Conservation (phyloP, 2,113 vertebrate species). For the Psilopogon haemacephalus region DNA sequence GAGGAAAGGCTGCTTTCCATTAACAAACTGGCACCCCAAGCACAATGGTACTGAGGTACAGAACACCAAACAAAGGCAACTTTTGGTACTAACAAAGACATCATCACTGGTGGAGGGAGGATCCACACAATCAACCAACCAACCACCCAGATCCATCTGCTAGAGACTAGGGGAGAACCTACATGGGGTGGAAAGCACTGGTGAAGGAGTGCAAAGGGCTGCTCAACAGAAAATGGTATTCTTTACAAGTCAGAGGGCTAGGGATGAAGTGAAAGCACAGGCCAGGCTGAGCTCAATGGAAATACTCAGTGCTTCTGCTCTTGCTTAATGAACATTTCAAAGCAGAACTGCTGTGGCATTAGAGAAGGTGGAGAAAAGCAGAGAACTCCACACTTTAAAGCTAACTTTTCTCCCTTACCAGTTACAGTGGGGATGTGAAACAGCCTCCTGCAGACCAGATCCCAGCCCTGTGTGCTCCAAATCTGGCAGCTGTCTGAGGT, state of each 20-base stretch:
- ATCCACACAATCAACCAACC: not conserved
- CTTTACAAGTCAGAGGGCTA: not conserved
- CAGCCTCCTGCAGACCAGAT: not conserved
- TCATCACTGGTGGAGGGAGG: not conserved
- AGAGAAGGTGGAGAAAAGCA: not conserved
- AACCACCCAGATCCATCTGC: not conserved
- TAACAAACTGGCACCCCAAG: not conserved
- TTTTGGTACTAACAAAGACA: not conserved
- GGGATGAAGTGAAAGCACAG: not conserved
- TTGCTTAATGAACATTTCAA: not conserved
- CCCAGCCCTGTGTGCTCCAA: not conserved
- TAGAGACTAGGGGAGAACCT: not conserved
- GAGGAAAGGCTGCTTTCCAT: conserved; percentile 15
- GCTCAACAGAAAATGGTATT: not conserved
- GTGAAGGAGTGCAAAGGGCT: not conserved
- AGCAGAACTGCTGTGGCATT: not conserved
- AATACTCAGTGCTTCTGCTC: not conserved
- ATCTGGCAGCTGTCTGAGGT: too few species aligned
- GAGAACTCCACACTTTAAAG: not conserved
- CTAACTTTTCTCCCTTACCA: not conserved
- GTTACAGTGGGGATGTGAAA: not conserved
- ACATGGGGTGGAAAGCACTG: not conserved
- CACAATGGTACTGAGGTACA: not conserved
- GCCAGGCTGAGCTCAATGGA: not conserved
- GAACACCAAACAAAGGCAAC: not conserved